Base-by-base conservation (phyloP, 2,797 vertebrate species). In the Microctenopoma steveboyesi region DNA sequence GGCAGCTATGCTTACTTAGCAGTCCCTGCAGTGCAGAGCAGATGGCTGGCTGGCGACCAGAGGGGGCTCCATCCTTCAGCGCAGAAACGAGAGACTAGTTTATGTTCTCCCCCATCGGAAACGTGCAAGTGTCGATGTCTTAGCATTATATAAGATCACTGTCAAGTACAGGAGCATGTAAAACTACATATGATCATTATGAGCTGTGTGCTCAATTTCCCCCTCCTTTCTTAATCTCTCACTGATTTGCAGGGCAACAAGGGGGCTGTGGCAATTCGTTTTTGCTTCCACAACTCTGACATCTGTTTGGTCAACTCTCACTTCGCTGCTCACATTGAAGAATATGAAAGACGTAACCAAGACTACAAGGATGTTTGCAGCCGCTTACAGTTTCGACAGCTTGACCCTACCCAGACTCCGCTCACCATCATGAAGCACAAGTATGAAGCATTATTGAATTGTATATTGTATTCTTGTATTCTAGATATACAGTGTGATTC, bases 231-330 rank as follows among this genome's bases (percentile, higher is more conserved):
- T 69, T 16, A 35, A 52, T 67, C 15, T 16, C 18, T 76, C 30
- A 25, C 48, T 37, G 2, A 58, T 30, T 83, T 49, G 1, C 84
- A 99, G 98, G 98, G 98, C 69, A 99, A 99, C 93, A 99, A 99
- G 86, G 98, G 98, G 0, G 98, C 96, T 0, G 98, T 99, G 71
- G 95, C 95, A 1, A 81, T 99, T 84, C 94, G 96, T 61, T 99
- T 99, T 91, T 94, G 90, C 40, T 96, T 99, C 83, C 97, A 99
- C 74, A 97, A 96, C 89, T 97, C 96, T 0, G 95, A 95, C 10
- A 69, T 99, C 83, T 99, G 98, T 14, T n/a, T 99, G 37, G 96
- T 99, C 76, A 99, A 98, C 76, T 95, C 96, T 50, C 98, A 99
- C 88, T 87, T 99, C 1, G 98, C 98, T 5, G 98, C 98, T 50